Conservation (phyloP, 92 coral and sea anemone species). For the Parazoanthus darwini region DNA sequence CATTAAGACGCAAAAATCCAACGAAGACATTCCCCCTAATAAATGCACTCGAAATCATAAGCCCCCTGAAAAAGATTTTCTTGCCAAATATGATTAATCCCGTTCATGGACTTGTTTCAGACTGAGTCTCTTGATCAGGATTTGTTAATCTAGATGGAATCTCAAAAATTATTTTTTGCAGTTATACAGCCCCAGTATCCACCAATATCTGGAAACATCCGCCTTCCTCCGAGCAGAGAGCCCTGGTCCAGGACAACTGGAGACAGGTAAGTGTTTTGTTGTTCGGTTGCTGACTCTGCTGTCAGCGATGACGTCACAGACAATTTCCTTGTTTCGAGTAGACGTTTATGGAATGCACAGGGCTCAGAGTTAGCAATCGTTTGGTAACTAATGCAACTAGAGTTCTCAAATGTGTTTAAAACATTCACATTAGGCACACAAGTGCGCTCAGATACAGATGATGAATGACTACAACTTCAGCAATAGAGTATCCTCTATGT, state of each 20-base stretch:
- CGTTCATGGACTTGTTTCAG: too few species aligned
- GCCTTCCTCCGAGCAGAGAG: conserved; percentile 17
- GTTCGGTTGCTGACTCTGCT: background rate
- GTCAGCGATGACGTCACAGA: background rate
- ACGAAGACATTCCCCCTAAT: too few species aligned
- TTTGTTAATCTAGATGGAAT: background rate
- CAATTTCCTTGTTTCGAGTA: background rate
- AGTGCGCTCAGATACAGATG: background rate
- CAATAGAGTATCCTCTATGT: too few species aligned
- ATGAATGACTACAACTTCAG: background rate
- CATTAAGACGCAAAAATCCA: too few species aligned
- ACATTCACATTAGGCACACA: background rate
- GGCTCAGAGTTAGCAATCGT: background rate
- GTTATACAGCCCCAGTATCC: conserved; percentile 12
- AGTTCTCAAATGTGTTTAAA: background rate
- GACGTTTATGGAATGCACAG: background rate
- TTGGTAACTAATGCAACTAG: background rate
- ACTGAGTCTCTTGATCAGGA: too few species aligned
- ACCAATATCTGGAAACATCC: conserved; percentile 13
- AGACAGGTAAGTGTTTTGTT: conserved; percentile 51
- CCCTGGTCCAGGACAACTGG: conserved; percentile 44
- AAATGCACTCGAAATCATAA: too few species aligned
- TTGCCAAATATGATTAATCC: too few species aligned
- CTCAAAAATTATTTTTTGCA: background rate
- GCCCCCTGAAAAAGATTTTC: too few species aligned